Evolutionary conservation across 2,888 invertebrate species (phyloP).

Genomic region (Steinernema scapterisci): DNA sequence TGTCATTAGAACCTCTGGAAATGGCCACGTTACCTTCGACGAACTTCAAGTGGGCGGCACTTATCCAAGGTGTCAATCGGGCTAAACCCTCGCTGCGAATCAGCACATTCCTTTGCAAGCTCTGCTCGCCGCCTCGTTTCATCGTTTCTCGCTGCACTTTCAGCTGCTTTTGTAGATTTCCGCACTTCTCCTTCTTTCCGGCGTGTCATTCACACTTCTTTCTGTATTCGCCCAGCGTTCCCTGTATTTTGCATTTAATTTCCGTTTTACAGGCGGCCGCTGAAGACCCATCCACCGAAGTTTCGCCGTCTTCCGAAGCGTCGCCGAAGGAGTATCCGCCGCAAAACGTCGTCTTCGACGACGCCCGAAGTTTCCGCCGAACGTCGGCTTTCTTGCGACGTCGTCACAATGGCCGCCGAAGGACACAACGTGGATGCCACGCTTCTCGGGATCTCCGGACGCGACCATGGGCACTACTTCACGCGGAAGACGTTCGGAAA

Average conservation of each 20-base stretch:
- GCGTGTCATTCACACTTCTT: too few species aligned
- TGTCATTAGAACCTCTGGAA: too few species aligned
- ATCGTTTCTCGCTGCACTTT: too few species aligned
- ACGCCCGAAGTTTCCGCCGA: background rate
- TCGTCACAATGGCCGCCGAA: conserved; percentile 60
- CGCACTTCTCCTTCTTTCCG: too few species aligned
- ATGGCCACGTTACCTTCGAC: too few species aligned
- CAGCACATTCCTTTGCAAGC: too few species aligned
- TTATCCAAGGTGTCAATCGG: too few species aligned
- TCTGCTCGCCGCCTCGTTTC: too few species aligned
- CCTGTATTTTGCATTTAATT: background rate
- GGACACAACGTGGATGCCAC: conserved; percentile 66
- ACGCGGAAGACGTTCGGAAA: conserved; percentile 99
- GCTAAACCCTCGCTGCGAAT: too few species aligned
- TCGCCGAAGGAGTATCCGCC: background rate
- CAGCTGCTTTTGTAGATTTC: too few species aligned
- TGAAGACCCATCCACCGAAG: conserved; percentile 25
- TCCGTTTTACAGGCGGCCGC: conserved; percentile 24
- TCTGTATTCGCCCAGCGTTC: too few species aligned
- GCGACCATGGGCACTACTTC: conserved; percentile 89
- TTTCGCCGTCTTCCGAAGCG: conserved; percentile 3
- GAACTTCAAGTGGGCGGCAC: too few species aligned
- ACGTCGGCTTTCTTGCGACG: conserved; percentile 30
- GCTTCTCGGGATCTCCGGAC: conserved; percentile 52
- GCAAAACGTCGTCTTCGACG: conserved; percentile 29